Conservation (phyloP, 2,113 vertebrate species). For the Dryoscopus gambensis region DNA sequence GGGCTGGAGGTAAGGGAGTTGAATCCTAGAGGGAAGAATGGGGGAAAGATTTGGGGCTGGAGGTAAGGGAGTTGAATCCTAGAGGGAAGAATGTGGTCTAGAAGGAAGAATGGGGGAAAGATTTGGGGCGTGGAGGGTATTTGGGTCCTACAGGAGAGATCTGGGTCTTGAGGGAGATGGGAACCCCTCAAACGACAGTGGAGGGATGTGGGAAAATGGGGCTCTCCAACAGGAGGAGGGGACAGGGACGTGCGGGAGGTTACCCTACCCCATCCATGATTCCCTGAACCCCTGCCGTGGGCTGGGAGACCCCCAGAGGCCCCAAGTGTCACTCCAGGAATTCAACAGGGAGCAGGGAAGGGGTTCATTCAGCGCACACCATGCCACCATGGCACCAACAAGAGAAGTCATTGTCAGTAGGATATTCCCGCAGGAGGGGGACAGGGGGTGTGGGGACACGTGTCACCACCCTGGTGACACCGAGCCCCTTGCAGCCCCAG, state of each 20-base stretch:
- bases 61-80: not conserved
- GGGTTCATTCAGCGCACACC: not conserved
- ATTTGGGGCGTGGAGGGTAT: not conserved
- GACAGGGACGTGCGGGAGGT: rapidly evolving
- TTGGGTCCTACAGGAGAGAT: not conserved
- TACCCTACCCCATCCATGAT: not conserved
- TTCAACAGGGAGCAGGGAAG: rapidly evolving
- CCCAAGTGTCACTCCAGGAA: not conserved
- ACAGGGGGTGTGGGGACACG: not conserved
- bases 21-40: too few species aligned
- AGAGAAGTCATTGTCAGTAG: not conserved
- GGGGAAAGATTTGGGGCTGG: not conserved
- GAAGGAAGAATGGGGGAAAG: too few species aligned
- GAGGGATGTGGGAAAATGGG: not conserved
- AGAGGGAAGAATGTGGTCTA: not conserved
- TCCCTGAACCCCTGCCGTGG: rapidly evolving
- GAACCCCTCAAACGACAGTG: rapidly evolving
- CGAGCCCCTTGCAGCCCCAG: not conserved
- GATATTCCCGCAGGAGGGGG: not conserved
- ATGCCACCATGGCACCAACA: not conserved
- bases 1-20: too few species aligned
- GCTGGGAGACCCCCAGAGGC: not conserved
- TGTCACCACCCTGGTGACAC: not conserved
- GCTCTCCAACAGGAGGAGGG: not conserved
- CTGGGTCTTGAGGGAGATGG: too few species aligned